Conservation (phyloP, 2,113 vertebrate species). For the Callipepla californica region DNA sequence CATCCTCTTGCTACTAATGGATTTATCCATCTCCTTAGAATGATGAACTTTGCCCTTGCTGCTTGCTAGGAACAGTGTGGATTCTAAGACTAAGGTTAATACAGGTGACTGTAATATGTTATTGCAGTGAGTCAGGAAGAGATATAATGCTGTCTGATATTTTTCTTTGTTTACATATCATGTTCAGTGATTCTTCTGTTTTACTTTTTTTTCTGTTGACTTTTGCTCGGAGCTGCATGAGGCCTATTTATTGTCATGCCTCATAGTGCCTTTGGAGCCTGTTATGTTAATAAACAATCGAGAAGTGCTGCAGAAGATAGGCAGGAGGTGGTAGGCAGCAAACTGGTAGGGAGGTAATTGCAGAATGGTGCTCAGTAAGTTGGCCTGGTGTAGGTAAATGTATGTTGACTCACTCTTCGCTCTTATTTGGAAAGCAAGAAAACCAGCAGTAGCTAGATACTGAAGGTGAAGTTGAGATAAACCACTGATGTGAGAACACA, state of each 20-base stretch:
- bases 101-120: not conserved
- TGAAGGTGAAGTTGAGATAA: not conserved
- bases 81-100: not conserved
- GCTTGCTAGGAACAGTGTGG: not conserved
- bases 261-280: not conserved
- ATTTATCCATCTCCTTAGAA: not conserved
- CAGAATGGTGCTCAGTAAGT: not conserved
- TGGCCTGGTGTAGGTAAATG: not conserved
- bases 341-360: not conserved
- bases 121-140: not conserved
- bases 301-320: not conserved
- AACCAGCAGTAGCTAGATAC: not conserved
- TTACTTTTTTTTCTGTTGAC: not conserved
- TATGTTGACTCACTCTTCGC: not conserved
- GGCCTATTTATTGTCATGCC: not conserved
- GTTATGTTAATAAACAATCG: not conserved
- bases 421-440: not conserved
- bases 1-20: not conserved
- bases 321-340: not conserved
- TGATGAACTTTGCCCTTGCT: not conserved
- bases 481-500: not conserved
- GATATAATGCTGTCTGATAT: not conserved
- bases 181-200: not conserved
- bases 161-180: not conserved
- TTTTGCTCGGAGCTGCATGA: not conserved